Evolutionary conservation across 2,888 invertebrate species (phyloP), one percentile per base, ranked within the genome.

Genomic region (Agrochola lota): DNA sequence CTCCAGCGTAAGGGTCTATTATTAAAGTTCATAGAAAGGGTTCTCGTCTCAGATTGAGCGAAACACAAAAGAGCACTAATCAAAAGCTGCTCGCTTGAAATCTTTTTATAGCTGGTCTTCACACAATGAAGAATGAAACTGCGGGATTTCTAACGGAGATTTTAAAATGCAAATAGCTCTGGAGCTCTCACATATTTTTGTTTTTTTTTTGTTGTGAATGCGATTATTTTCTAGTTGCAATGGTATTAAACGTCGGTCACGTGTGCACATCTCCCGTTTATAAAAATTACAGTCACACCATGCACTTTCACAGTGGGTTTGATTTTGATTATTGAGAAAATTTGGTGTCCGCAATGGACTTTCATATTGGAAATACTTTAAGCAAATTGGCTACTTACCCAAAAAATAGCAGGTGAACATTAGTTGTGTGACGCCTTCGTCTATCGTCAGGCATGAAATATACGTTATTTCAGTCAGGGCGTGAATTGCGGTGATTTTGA

Each of bases 41-140:
- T 71, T 78, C 80, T 77, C 73, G 26, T 72, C 63, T 85, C 74
- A 84, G 85, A 88, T 87, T 79, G 86, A 82, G 64, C 66, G 64
- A 71, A 86, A 78, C 85, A 90, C 90, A 92, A 92, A 90, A 88
- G 85, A 77, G 74, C 72, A 85, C 84, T 91, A 91, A 92, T 93
- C 90, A 92, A 91, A 93, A 90, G 90, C 87, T 86, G 84, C 84
- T 87, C 74, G 69, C 64, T 73, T 67, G 70, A 73, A 78, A 70
- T 73, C 70, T 78, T 85, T 85, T 80, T 81, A 62, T 74, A 77
- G 68, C 35, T 68, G 23, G 74, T 62, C 49, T 60, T 26, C 26
- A 62, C 12, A 71, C 64, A 66, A 77, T 71, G 70, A 49, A 77
- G 57, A 70, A 77, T 77, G 70, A 30, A 79, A 63, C 74, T 71